phyloP scores from a whole-genome alignment of 2,113 vertebrate species.

The Mystacornis crossleyi region DNA sequence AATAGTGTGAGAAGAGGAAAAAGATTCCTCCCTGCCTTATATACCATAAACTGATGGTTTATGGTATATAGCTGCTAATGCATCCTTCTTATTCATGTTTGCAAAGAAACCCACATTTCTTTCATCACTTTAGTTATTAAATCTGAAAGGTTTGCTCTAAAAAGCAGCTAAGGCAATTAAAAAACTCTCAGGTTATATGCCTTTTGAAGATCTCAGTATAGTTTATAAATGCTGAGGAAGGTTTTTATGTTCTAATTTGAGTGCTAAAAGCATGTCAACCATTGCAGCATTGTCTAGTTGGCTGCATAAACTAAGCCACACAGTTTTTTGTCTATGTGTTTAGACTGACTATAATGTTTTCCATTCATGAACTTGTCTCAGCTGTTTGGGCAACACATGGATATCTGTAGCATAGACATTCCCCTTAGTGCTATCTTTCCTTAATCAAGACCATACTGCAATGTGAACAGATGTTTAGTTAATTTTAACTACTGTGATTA shows the following conservation, averaged over 20 bases:
- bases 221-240: background rate
- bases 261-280: background rate
- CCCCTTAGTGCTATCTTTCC: background rate
- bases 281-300: background rate
- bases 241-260: background rate
- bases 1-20: background rate
- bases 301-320: background rate
- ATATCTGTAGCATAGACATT: background rate
- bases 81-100: background rate
- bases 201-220: background rate
- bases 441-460: background rate
- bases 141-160: background rate
- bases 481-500: background rate
- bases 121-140: background rate
- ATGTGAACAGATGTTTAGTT: background rate
- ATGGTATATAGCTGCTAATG: background rate
- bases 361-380: rapidly evolving
- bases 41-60: background rate
- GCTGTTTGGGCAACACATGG: background rate
- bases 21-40: background rate
- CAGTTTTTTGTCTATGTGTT: background rate
- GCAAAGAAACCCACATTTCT: background rate
- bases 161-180: background rate
- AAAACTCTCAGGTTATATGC: rapidly evolving
- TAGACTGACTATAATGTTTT: background rate